These are phyloP conservation scores for Acanthococcus lagerstroemiae DNA, from an alignment of 2,888 invertebrate species.

Conservation along the genomic window DNA sequence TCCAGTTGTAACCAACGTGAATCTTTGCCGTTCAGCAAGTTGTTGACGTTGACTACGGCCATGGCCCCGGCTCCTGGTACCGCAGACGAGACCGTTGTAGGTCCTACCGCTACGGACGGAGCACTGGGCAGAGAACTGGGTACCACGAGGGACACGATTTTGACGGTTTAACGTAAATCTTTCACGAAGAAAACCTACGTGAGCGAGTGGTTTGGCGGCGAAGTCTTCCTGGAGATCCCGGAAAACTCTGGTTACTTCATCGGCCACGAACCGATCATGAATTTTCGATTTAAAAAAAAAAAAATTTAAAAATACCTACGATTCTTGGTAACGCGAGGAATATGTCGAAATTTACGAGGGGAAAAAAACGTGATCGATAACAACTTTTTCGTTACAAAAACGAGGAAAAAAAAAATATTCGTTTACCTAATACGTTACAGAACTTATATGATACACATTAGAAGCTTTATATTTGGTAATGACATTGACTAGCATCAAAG, in stretches of 20 bases:
- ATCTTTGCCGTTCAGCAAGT: constrained; percentile 95
- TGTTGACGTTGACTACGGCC: constrained; percentile 95
- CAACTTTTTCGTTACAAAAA: no score
- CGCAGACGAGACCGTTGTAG: constrained; percentile 27
- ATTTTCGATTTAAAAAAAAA: neutral
- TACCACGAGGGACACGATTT: constrained; percentile 31
- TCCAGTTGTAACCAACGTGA: constrained; percentile 99
- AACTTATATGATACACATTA: constrained; percentile 13
- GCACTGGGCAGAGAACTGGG: constrained; percentile 30
- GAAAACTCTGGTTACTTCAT: neutral
- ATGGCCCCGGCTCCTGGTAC: constrained; percentile 40
- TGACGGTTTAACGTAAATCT: constrained; percentile 22
- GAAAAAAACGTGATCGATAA: neutral
- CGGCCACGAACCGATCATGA: neutral
- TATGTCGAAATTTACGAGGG: neutral
- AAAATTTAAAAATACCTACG: neutral
- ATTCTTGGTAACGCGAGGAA: constrained; percentile 6
- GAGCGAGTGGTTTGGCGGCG: neutral
- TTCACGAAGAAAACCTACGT: neutral
- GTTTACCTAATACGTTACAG: constrained; percentile 8
- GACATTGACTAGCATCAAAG: constrained; percentile 28
- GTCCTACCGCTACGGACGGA: constrained; percentile 29
- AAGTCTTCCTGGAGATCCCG: neutral
- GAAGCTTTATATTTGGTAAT: constrained; percentile 22
- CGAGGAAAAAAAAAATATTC: neutral